phyloP scores from a whole-genome alignment of 2,888 invertebrate genomes.

The Habrosyne pyritoides region DNA sequence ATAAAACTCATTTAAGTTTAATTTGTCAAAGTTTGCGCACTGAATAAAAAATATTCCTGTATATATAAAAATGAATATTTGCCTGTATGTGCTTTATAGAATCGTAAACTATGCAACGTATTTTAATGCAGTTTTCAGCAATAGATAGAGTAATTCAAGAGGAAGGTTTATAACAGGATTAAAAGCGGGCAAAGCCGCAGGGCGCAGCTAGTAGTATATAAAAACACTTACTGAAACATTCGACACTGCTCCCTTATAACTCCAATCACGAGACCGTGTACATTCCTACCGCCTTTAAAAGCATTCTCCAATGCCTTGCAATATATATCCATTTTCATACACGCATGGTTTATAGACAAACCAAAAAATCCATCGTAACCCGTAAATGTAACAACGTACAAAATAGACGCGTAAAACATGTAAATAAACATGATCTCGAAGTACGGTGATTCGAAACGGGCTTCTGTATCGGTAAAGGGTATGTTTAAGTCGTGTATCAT shows the following conservation, averaged over 20 bases:
- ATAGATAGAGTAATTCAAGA: too few species aligned
- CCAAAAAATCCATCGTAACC: slow-evolving; percentile 65
- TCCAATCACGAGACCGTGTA: slow-evolving; percentile 29
- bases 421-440: slow-evolving; percentile 54
- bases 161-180: too few species aligned
- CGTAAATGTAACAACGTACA: slow-evolving; percentile 48
- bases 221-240: slow-evolving; percentile 45
- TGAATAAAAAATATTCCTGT: too few species aligned
- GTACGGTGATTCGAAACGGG: slow-evolving; percentile 47
- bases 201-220: too few species aligned
- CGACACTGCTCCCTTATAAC: slow-evolving; percentile 56
- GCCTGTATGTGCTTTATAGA: too few species aligned
- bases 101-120: too few species aligned
- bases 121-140: too few species aligned
- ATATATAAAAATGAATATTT: too few species aligned
- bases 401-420: slow-evolving; percentile 32
- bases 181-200: too few species aligned
- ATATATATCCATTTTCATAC: slow-evolving; percentile 57
- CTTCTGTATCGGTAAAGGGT: slow-evolving; percentile 41
- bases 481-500: slow-evolving; percentile 61
- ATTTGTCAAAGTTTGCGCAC: too few species aligned
- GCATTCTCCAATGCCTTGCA: slow-evolving; percentile 53
- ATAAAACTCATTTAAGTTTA: too few species aligned
- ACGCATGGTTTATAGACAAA: slow-evolving; percentile 56
- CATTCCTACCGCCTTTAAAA: slow-evolving; percentile 19